These are phyloP conservation scores for Taenioides sp. DNA, from an alignment of 2,797 vertebrate species.

Conservation along the genomic window DNA sequence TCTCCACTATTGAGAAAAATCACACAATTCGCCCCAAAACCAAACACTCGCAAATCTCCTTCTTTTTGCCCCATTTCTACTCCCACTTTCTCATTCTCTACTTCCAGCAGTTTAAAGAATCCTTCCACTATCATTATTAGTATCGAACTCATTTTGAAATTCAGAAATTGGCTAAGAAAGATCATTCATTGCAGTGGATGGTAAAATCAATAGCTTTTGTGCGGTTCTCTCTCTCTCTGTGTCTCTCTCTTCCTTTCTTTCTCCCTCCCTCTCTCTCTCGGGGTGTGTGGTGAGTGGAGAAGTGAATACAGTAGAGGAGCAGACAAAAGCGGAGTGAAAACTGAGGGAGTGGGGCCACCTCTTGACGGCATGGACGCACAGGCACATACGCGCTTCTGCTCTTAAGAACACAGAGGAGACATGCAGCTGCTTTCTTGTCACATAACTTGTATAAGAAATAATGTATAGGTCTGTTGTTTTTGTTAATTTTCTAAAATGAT, in stretches of 20 bases:
- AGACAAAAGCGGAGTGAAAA: slow-evolving; percentile 81
- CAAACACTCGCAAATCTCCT: slow-evolving; percentile 70
- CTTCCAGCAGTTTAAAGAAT: slow-evolving; percentile 71
- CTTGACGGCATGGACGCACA: slow-evolving; percentile 89
- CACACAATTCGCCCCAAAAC: slow-evolving; percentile 53
- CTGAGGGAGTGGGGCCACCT: slow-evolving; percentile 97
- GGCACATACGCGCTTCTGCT: slow-evolving; percentile 30
- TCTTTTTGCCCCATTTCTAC: slow-evolving; percentile 46
- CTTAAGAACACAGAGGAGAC: not conserved
- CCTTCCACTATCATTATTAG: slow-evolving; percentile 77
- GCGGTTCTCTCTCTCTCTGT: slow-evolving; percentile 81
- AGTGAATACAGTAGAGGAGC: slow-evolving; percentile 54
- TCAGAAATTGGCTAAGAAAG: slow-evolving; percentile 78
- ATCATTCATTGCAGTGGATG: slow-evolving; percentile 81
- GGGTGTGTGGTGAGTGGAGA: slow-evolving; percentile 34
- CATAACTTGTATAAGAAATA: not conserved
- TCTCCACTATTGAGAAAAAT: slow-evolving; percentile 61
- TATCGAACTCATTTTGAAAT: slow-evolving; percentile 82
- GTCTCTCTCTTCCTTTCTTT: slow-evolving; percentile 51
- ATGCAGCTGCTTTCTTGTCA: not conserved
- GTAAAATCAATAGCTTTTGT: slow-evolving; percentile 88
- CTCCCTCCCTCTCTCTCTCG: slow-evolving; percentile 25
- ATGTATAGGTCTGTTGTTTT: not conserved
- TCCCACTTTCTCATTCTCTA: slow-evolving; percentile 33
- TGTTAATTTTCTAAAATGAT: not conserved